A percentile compares a stretch with the other conserved stretches of the same genome.
Evolutionary conservation across 2,113 vertebrate genomes (phyloP).

Genomic region (Hemibagrus wyckioides): DNA sequence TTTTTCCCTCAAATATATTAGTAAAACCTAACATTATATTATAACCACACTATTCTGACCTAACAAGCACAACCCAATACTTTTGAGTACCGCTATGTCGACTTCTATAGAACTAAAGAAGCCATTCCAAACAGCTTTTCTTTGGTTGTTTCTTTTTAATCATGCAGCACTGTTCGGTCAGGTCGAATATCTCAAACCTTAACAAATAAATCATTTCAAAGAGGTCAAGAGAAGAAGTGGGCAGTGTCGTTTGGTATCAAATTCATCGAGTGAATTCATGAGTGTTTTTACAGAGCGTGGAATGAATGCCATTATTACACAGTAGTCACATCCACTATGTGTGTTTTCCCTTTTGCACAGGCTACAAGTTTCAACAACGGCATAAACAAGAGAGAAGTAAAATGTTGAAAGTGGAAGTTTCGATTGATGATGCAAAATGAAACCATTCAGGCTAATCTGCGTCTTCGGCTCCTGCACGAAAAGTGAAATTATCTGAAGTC

Average conservation of each 20-base stretch:
- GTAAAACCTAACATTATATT: not conserved
- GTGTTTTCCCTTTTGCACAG: not conserved
- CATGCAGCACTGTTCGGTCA: not conserved
- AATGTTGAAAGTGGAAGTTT: not conserved
- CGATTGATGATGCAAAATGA: not conserved
- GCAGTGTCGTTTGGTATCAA: not conserved
- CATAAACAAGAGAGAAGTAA: conserved; percentile 1
- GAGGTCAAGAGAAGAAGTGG: not conserved
- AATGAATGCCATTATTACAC: not conserved
- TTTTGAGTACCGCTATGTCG: not conserved
- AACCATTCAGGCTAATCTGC: not conserved
- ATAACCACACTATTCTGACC: not conserved
- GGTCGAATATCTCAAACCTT: not conserved
- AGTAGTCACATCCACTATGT: not conserved
- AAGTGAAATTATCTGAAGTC: not conserved
- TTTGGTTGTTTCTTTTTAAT: not conserved
- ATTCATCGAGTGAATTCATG: not conserved
- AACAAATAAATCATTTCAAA: not conserved
- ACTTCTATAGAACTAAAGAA: not conserved
- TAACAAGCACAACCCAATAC: not conserved
- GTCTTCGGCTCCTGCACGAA: not conserved
- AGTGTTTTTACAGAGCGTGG: no score
- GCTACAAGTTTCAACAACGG: not conserved
- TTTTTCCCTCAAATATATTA: not conserved
- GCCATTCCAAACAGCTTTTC: rapidly evolving